Base-by-base conservation (phyloP, 2,797 vertebrate genomes). In the Cetoscarus ocellatus region DNA sequence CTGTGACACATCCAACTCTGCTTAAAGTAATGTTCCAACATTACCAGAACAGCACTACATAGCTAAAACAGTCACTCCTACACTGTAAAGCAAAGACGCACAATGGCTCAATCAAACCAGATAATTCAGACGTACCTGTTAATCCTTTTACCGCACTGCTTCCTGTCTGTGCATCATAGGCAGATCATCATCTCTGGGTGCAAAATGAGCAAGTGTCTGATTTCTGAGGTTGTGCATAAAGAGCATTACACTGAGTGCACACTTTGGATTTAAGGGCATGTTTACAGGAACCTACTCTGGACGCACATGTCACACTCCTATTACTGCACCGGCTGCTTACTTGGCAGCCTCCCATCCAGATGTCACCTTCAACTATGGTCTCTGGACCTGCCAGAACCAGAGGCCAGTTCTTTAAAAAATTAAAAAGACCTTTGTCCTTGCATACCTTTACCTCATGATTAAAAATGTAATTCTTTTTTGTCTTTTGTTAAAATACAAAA, bases 241-340 rank as follows among this genome's bases (percentile, higher is more conserved):
- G 61, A 67, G 19, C 61, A 50, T 71, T 66, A 6, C 49, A 17
- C 43, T 10, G 19, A 84, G 50, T 67, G 75, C 78, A 55, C 66
- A 53, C 12, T 61, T 6, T 69, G 70, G 71, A 74, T 82, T 86
- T 79, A 70, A 61, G 59, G 67, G 15, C 61, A 42, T 44, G 68
- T 67, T 75, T 60, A 65, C 71, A 77, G 63, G 38, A 54, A 66
- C 44, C 62, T 8, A 70, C 61, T 63, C 67, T 75, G 80, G 61
- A 60, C 66, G 61, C 75, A 88, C 88, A 84, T 62, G 67, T 85
- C 86, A 88, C 75, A 77, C 79, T 71, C 75, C 77, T 78, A 82
- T 88, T 84, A 90, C 80, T 79, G 75, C 75, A 81, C 90, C 87
- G 54, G 80, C 87, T 92, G 89, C 63, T 86, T 67, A 77, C 85